Percentiles rank a stretch among this genome's conserved stretches.
Conservation (phyloP, 30 jellyfish, hydroid and myxozoan genomes). For the Sanderia malayensis region DNA sequence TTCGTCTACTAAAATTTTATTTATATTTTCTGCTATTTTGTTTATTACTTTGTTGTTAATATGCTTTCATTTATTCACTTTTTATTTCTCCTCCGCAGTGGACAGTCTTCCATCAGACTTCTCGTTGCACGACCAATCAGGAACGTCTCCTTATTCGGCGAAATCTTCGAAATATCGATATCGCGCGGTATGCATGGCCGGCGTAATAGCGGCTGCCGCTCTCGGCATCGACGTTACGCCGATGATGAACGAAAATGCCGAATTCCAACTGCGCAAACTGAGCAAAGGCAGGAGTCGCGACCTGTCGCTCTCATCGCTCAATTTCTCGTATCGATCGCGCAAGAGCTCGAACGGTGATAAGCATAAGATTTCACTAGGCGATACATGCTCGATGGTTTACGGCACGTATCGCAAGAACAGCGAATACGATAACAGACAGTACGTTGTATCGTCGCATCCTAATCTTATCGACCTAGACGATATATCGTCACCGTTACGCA, state of each 20-base stretch:
- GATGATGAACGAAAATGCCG: constrained; percentile 64
- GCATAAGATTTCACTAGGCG: constrained; percentile 48
- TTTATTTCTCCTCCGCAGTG: constrained; percentile 32
- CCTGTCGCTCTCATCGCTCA: constrained; percentile 44
- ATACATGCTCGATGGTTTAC: constrained; percentile 53
- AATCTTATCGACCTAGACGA: constrained; percentile 62
- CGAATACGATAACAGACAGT: constrained; percentile 26
- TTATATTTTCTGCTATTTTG: no score
- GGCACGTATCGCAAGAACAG: constrained; percentile 80
- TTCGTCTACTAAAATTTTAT: no score
- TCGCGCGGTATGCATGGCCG: constrained; percentile 91
- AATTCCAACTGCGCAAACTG: constrained; percentile 54
- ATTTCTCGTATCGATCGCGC: constrained; percentile 44
- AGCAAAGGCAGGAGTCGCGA: constrained; percentile 69
- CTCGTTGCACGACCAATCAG: constrained; percentile 50
- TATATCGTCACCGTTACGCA: constrained; percentile 55
- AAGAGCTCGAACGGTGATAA: constrained; percentile 51
- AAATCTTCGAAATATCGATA: constrained; percentile 72
- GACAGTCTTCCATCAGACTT: constrained; percentile 76
- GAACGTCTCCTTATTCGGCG: constrained; percentile 66
- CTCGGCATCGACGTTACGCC: constrained; percentile 84
- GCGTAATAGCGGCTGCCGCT: constrained; percentile 85
- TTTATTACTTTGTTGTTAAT: no score
- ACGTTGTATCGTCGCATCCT: constrained; percentile 60
- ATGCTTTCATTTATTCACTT: neutral